Percentiles rank a stretch among this genome's conserved stretches.
Evolutionary conservation across 2,797 vertebrate species (phyloP).

Genomic region (Syngnathus acus): DNA sequence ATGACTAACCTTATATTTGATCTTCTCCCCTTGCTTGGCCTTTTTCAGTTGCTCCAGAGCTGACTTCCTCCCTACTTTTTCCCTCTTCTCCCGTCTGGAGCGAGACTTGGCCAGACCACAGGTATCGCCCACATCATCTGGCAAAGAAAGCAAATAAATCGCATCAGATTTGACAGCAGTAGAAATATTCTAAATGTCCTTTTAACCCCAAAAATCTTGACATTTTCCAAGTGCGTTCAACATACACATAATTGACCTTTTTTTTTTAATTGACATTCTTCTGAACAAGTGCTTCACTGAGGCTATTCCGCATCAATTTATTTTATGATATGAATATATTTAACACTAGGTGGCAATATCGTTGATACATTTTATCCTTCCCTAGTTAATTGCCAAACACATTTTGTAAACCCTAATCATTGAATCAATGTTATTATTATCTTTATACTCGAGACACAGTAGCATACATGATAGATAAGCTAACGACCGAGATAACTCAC

Average conservation of each 20-base stretch:
- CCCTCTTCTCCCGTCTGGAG: constrained; percentile 84
- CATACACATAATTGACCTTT: too few species aligned
- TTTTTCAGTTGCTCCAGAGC: constrained; percentile 89
- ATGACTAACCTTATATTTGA: constrained; percentile 87
- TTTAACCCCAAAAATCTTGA: too few species aligned
- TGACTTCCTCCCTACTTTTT: constrained; percentile 82
- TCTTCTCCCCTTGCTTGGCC: constrained; percentile 88
- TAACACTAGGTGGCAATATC: too few species aligned
- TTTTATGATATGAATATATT: too few species aligned
- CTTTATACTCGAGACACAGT: not conserved
- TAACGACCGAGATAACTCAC: constrained; percentile 29
- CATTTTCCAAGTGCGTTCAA: too few species aligned
- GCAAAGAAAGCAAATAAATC: not conserved
- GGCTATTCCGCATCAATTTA: too few species aligned
- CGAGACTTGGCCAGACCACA: constrained; percentile 75
- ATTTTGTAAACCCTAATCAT: not conserved
- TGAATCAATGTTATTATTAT: too few species aligned
- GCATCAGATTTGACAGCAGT: not conserved
- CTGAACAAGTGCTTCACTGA: not conserved
- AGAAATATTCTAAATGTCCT: not conserved
- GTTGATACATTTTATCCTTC: too few species aligned
- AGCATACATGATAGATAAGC: not conserved
- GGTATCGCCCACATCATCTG: constrained; percentile 30
- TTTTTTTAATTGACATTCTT: not conserved
- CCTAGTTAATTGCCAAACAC: not conserved